phyloP scores from a whole-genome alignment of 2,797 vertebrate genomes.

The Momotus momota region DNA sequence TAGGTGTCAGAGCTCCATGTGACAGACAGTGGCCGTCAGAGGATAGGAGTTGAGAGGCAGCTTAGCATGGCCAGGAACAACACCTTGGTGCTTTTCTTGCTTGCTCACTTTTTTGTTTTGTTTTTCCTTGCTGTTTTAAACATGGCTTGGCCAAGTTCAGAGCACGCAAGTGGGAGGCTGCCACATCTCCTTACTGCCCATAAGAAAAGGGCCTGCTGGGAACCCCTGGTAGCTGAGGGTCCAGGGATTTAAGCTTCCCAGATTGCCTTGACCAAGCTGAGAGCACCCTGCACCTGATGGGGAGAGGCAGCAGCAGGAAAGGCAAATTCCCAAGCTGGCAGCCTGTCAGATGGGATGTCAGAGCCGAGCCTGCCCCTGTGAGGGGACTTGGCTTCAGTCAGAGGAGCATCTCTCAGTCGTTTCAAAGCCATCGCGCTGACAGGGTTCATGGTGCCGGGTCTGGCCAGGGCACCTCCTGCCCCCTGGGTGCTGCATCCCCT shows the following conservation, averaged over 20 bases:
- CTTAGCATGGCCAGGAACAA: background rate
- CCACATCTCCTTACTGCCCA: background rate
- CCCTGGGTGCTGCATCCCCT: background rate
- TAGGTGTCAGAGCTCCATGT: background rate
- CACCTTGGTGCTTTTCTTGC: background rate
- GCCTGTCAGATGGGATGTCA: background rate
- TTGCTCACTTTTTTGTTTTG: background rate
- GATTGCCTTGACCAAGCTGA: rapidly evolving
- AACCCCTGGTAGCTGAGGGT: rapidly evolving
- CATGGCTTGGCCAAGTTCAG: background rate
- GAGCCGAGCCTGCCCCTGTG: background rate
- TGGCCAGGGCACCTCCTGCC: background rate
- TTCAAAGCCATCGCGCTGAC: rapidly evolving
- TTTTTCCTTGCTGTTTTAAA: background rate
- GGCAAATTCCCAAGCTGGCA: background rate
- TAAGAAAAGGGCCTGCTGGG: too few species aligned
- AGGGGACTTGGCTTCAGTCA: background rate
- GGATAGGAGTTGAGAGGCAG: background rate
- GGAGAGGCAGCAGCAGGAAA: background rate
- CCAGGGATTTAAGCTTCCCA: background rate
- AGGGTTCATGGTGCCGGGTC: rapidly evolving
- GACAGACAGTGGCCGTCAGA: background rate
- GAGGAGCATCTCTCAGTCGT: background rate
- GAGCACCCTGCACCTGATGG: background rate
- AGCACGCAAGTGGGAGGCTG: background rate